Conservation (phyloP, 2,113 vertebrate species). For the Syrmaticus mikado region DNA sequence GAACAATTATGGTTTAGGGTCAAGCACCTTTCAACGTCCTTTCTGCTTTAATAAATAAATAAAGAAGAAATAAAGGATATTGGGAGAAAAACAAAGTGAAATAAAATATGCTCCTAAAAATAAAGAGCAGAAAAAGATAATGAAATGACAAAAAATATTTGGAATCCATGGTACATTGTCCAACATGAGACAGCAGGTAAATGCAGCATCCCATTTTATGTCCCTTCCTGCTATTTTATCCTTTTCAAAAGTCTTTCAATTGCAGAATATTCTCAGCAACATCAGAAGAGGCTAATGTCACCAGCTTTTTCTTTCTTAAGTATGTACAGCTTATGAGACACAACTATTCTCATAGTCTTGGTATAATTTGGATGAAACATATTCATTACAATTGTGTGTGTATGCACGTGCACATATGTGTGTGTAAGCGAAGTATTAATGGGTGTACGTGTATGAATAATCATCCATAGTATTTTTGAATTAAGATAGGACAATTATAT, state of each 20-base stretch:
- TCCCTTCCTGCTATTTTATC: neutral
- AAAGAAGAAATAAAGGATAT: neutral
- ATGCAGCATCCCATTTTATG: neutral
- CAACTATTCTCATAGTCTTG: neutral
- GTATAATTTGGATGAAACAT: rapidly evolving
- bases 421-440: neutral
- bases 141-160: neutral
- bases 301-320: neutral
- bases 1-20: slow-evolving; percentile 16
- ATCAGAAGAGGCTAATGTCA: neutral
- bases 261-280: neutral
- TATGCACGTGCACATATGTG: neutral
- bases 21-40: slow-evolving; percentile 11
- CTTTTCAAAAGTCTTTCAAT: neutral
- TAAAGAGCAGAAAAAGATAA: neutral
- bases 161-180: rapidly evolving
- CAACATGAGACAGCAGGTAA: neutral
- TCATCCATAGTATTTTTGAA: neutral
- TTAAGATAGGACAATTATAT: neutral
- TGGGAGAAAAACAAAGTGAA: neutral
- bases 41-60: neutral
- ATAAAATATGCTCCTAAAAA: neutral
- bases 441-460: neutral
- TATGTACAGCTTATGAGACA: neutral
- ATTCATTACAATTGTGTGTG: neutral